Evolutionary conservation across 2,113 vertebrate species (phyloP), one percentile per base, ranked within the genome.

Genomic region (Sinocyclocheilus anshuiensis): DNA sequence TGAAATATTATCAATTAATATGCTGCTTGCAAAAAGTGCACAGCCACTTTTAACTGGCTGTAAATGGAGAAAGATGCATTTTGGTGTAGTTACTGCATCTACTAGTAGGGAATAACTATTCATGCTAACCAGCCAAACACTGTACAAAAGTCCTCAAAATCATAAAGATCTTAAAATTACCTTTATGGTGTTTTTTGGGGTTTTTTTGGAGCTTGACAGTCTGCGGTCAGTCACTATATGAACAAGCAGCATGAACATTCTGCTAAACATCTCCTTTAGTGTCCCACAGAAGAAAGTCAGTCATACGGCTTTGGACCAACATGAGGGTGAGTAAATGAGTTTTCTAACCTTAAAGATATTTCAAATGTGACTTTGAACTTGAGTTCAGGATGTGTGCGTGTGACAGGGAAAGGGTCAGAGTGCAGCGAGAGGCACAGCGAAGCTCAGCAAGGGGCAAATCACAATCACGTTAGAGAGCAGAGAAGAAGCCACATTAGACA

Each of bases 401-500:
- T 92, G 90, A 50, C 15, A 53, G 48, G 76, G 76, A 87, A 87
- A 88, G 88, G 26, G 82, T 87, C 86, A 92, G 85, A 88, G 90
- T 76, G 83, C 86, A 83, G 88, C 59, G 91, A 93, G 48, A 92
- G 93, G 91, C 90, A 92, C 87, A 83, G 93, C 92, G 87, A 93
- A 92, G 93, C 93, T 84, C 90, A 89, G 89, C 86, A 83, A 45
- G 81, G 72, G 72, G 71, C 72, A 61, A 59, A 63, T 84, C 75
- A 84, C 81, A 87, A 71, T 65, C 87, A 90, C 87, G 87, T 91
- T 91, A 93, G 91, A 90, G 91, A 89, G 91, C 80, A 71, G 89
- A 90, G 91, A 87, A 83, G 79, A 93, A 91, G 87, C 65, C 59
- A 61, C 22, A 33, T 80, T 53, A 84, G 74, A 71, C 86, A 24